Evolutionary conservation across 2,888 invertebrate species (phyloP).

Genomic region (Dasysyrphus albostriatus): DNA sequence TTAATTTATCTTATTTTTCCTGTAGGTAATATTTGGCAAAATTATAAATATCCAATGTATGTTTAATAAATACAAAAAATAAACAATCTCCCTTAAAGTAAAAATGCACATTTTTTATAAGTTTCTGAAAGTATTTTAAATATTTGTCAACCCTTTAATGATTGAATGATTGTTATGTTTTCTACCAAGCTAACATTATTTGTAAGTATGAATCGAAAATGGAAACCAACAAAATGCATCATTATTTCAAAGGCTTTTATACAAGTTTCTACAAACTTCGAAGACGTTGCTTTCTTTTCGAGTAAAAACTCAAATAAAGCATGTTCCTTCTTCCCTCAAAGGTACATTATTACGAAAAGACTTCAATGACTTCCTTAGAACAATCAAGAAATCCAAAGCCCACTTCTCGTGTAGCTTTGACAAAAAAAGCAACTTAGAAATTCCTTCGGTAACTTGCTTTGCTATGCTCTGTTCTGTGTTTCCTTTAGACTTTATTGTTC

Average conservation of each 20-base stretch:
- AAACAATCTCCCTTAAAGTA: background rate
- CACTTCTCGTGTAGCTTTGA: background rate
- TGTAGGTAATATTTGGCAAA: too few relatives aligned
- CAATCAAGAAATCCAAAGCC: conserved; percentile 40
- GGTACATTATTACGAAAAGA: conserved; percentile 31
- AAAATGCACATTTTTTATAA: background rate
- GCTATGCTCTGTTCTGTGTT: background rate
- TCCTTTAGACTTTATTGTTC: conserved; percentile 29
- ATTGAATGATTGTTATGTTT: background rate
- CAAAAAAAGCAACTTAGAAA: background rate
- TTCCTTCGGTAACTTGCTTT: conserved; percentile 24
- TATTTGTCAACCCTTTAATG: conserved; percentile 24
- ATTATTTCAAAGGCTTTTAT: background rate
- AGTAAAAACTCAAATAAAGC: conserved; percentile 24
- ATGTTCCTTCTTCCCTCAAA: background rate
- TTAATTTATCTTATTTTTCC: too few relatives aligned
- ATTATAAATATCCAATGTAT: too few relatives aligned
- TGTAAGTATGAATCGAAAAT: background rate
- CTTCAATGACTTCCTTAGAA: conserved; percentile 34
- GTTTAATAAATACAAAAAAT: background rate
- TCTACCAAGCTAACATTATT: conserved; percentile 1
- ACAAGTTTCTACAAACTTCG: conserved; percentile 8
- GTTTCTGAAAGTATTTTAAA: background rate
- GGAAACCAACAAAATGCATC: conserved; percentile 24
- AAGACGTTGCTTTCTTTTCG: conserved; percentile 3